Evolutionary conservation across 2,113 vertebrate genomes (phyloP).

Genomic region (Hippocampus mohnikei): DNA sequence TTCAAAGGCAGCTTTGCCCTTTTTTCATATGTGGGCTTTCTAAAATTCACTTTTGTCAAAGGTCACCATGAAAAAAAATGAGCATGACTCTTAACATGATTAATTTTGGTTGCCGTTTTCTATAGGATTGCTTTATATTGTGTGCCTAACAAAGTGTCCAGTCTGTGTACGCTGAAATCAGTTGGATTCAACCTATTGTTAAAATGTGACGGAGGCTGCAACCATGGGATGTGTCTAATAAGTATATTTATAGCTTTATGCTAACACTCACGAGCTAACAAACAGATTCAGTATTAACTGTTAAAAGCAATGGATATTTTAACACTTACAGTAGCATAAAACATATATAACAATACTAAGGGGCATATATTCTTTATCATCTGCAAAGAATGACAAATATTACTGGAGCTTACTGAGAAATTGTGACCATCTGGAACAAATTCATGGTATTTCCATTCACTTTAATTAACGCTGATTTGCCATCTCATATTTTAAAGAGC

Average conservation of each 20-base stretch:
- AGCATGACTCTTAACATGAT: not conserved
- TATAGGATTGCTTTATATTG: not conserved
- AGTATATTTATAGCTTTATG: not conserved
- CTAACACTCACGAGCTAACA: no score
- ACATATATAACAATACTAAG: no score
- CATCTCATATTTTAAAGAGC: no score
- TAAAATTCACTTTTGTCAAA: not conserved
- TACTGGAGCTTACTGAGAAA: no score
- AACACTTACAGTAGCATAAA: no score
- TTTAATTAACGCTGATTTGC: no score
- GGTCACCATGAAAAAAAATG: not conserved
- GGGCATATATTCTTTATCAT: no score
- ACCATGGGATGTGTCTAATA: not conserved
- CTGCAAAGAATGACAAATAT: no score
- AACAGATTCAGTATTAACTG: no score
- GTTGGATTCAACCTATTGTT: not conserved
- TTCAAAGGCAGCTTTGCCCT: not conserved
- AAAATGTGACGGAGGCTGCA: not conserved
- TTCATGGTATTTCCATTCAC: no score
- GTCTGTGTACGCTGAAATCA: not conserved
- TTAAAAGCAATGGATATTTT: no score
- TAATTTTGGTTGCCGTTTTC: not conserved
- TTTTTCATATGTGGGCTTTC: not conserved
- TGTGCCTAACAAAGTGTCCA: not conserved
- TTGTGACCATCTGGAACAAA: no score